Percentiles rank a stretch among this genome's conserved stretches.
phyloP scores from a whole-genome alignment of 2,888 invertebrate species.

The Agriopis marginaria region DNA sequence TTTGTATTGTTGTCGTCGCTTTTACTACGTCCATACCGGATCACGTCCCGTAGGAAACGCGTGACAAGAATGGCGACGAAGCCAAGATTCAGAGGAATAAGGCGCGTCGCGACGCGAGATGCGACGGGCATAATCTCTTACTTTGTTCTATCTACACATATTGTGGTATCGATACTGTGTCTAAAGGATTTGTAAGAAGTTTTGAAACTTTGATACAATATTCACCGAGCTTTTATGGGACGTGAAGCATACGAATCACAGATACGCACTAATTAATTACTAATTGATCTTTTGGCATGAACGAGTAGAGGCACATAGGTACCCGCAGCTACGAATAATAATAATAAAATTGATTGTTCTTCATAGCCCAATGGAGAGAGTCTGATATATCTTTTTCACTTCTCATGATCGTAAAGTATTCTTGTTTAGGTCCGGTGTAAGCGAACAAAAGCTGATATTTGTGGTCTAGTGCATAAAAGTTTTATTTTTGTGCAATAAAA shows the following conservation, averaged over 20 bases:
- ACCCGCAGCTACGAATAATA: too few species aligned
- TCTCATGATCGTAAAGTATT: too few species aligned
- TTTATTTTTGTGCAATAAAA: too few species aligned
- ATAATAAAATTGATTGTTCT: too few species aligned
- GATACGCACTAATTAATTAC: neutral
- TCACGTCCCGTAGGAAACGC: conserved; percentile 77
- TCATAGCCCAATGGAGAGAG: too few species aligned
- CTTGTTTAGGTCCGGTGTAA: too few species aligned
- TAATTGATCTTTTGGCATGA: too few species aligned
- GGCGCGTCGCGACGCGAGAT: conserved; percentile 62
- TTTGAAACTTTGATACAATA: conserved; percentile 49
- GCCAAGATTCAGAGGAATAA: conserved; percentile 69
- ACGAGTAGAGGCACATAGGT: too few species aligned
- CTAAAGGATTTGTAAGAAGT: conserved; percentile 55
- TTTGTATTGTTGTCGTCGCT: conserved; percentile 1
- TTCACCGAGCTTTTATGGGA: conserved; percentile 34
- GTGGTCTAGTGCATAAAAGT: too few species aligned
- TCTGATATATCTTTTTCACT: too few species aligned
- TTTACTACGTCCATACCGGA: conserved; percentile 26
- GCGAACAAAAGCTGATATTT: too few species aligned
- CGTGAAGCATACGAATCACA: neutral
- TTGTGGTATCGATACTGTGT: conserved; percentile 61
- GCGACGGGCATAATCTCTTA: conserved; percentile 71
- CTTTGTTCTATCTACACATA: conserved; percentile 62
- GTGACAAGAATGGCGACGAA: conserved; percentile 71